These are phyloP conservation scores for Catostylus mosaicus DNA, from an alignment of 30 jellyfish, hydroid and myxozoan genomes.

Conservation along the genomic window DNA sequence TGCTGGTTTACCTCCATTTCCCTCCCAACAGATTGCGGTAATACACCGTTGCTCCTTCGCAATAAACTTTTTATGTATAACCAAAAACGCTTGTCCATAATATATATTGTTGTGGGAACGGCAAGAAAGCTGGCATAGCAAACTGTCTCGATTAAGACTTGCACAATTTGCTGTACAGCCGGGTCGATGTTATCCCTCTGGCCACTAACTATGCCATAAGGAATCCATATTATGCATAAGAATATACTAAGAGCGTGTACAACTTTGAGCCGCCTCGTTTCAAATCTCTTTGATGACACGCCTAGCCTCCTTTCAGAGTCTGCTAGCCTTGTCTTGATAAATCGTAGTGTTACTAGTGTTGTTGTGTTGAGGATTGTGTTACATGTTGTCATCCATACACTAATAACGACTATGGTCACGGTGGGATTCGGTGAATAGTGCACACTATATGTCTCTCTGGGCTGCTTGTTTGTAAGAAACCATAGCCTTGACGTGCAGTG, in stretches of 20 bases:
- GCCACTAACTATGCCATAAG: conserved; percentile 30
- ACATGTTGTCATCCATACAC: conserved; percentile 7
- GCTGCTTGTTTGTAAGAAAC: too few species aligned
- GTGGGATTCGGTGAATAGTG: background rate
- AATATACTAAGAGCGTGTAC: background rate
- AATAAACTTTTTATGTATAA: background rate
- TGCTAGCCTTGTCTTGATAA: background rate
- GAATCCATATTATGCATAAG: conserved; percentile 33
- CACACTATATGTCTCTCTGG: too few species aligned
- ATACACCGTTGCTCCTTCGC: background rate
- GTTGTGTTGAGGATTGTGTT: background rate
- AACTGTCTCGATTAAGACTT: background rate
- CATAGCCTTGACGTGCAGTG: too few species aligned
- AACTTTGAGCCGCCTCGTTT: conserved; percentile 29
- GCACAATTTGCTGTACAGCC: background rate
- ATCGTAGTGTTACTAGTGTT: background rate
- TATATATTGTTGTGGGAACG: conserved; percentile 13
- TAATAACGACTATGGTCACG: background rate
- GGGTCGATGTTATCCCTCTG: background rate
- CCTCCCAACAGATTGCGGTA: too few species aligned
- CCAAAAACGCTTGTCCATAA: conserved; percentile 39
- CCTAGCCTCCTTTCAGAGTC: conserved; percentile 9
- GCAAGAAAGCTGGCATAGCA: conserved; percentile 29
- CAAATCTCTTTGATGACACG: background rate
- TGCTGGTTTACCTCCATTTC: too few species aligned